Evolutionary conservation across 1,140 invertebrate genomes (phyloP), one percentile per base, ranked within the genome.

Genomic region (Nasonia giraulti): DNA sequence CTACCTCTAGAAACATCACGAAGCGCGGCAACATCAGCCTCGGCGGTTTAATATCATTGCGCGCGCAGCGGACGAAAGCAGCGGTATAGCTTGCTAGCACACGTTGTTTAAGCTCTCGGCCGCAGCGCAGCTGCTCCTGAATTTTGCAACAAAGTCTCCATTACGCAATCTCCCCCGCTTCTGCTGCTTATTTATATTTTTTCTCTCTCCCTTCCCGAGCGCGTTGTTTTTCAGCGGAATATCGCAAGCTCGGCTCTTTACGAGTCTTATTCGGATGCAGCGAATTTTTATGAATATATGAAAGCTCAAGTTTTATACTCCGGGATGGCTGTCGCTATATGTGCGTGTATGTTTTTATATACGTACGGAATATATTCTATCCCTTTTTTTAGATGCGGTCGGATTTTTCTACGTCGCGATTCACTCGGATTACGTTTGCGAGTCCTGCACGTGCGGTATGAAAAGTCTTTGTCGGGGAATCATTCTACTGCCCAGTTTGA

Each of bases 271-370:
- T 71, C 27, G n/a, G 40, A 80, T 50, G 62, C 68, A 47, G 14
- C 31, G 14, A 69, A 69, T 71, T 80, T 80, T 47, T 47, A 47
- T 47, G 79, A 80, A 80, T n/a, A 73, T n/a, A 73, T 73, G 6
- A 73, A 33, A 4, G 27, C 10, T 27, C 10, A 7, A 12, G n/a
- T 71, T 27, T 71, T 12, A n/a, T 23, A 71, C 68, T 37, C 33
- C 33, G 8, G 68, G 10, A 27, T 0, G 4, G 68, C 23, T 66
- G 10, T 71, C 2, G 27, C 27, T 1, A 27, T 27, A 27, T 27
- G 68, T n/a, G 8, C 23, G 10, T 71, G 27, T 71, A 71, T 27
- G 27, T 71, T n/a, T 7, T 27, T 71, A 27, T 71, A 27, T 71
- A n/a, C 10, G 4, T 5, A 23, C 4, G 40, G 40, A 44, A 10